A percentile compares a stretch with the other conserved stretches of the same genome.
Evolutionary conservation across 2,888 invertebrate species (phyloP).

Genomic region (Standfussiana lucernea): DNA sequence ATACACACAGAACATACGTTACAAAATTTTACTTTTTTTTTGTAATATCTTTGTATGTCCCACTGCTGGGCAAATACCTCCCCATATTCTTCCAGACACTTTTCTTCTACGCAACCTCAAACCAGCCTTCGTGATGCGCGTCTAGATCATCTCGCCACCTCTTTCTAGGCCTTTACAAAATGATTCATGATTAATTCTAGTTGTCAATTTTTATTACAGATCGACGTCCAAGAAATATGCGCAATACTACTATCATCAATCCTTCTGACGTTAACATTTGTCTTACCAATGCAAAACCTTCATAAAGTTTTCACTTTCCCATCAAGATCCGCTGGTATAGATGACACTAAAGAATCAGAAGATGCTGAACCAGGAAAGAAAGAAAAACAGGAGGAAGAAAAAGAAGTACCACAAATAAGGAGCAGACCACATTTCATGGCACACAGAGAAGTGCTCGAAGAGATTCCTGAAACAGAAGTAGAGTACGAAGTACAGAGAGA

Average conservation of each 20-base stretch:
- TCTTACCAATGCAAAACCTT: conserved; percentile 92
- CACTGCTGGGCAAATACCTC: too few species aligned
- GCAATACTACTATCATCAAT: conserved; percentile 89
- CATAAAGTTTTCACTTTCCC: conserved; percentile 79
- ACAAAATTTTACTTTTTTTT: too few species aligned
- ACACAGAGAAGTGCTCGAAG: conserved; percentile 86
- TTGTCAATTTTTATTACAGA: conserved; percentile 80
- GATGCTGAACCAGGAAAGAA: conserved; percentile 59
- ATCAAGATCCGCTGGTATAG: conserved; percentile 62
- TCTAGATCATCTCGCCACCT: too few species aligned
- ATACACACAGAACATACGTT: too few species aligned
- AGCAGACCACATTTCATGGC: conserved; percentile 80
- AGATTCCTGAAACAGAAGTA: conserved; percentile 86
- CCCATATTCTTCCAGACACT: too few species aligned
- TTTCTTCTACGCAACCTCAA: too few species aligned
- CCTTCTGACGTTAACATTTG: conserved; percentile 91
- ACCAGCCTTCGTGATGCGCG: too few species aligned
- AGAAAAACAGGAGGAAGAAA: conserved; percentile 64
- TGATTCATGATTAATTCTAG: not conserved
- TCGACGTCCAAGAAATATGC: conserved; percentile 90
- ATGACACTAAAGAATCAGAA: conserved; percentile 50
- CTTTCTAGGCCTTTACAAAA: too few species aligned
- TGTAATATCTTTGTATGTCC: too few species aligned
- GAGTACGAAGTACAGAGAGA: conserved; percentile 86
- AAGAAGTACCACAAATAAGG: conserved; percentile 73